Evolutionary conservation across 2,113 vertebrate species (phyloP).

Genomic region (Laticauda colubrina): DNA sequence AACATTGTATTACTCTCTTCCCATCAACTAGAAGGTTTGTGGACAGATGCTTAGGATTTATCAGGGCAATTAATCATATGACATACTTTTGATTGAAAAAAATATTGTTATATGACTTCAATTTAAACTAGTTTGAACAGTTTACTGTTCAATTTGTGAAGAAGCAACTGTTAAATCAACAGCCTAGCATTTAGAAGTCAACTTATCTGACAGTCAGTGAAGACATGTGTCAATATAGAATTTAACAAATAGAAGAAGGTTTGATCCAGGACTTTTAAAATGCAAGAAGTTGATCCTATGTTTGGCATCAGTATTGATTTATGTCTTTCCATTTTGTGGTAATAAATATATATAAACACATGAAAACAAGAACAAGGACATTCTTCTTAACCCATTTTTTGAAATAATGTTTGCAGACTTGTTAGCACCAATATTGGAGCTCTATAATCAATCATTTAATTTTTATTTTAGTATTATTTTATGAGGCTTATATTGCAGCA

Average conservation of each 20-base stretch:
- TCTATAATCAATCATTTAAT: background rate
- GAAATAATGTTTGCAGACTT: conserved; percentile 36
- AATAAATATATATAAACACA: background rate
- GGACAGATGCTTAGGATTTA: background rate
- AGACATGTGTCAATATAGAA: background rate
- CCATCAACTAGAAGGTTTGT: background rate
- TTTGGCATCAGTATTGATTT: background rate
- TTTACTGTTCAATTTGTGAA: conserved; percentile 17
- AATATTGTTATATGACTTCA: background rate
- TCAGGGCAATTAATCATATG: background rate
- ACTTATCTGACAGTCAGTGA: conserved; percentile 16
- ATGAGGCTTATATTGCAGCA: background rate
- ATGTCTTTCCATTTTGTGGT: background rate
- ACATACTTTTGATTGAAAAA: background rate
- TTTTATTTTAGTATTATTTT: background rate
- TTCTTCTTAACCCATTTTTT: conserved; percentile 23
- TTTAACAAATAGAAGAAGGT: background rate
- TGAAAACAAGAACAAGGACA: background rate
- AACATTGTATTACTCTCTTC: background rate
- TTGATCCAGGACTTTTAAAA: background rate
- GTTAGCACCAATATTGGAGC: background rate
- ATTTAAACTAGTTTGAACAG: background rate
- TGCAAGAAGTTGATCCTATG: background rate
- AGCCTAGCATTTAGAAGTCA: conserved; percentile 2
- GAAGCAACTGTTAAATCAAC: conserved; percentile 19